A percentile compares a stretch with the other conserved stretches of the same genome.
Evolutionary conservation across 1,140 invertebrate species (phyloP).

Genomic region (Eufriesea mexicana): DNA sequence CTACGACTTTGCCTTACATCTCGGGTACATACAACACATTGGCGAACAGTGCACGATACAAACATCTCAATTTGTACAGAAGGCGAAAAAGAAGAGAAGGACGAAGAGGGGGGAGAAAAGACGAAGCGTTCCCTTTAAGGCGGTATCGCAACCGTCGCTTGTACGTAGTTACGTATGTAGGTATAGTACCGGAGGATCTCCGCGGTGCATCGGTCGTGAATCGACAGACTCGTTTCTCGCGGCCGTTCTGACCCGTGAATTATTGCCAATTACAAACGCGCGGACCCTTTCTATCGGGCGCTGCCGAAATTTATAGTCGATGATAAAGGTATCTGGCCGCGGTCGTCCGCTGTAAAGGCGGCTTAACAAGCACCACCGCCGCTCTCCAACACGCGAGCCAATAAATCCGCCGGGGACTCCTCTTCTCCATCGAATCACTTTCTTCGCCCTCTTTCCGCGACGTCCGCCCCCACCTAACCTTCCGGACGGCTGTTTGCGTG

Average conservation of each 20-base stretch:
- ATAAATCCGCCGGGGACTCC: conserved; percentile 65
- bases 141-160: conserved; percentile 1
- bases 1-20: not conserved
- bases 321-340: conserved; percentile 71
- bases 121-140: not conserved
- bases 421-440: conserved; percentile 37
- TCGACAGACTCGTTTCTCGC: conserved; percentile 23
- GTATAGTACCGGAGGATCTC: not conserved
- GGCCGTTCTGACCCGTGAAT: conserved; percentile 45
- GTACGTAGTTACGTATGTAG: not conserved
- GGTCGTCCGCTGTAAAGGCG: conserved; percentile 61
- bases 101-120: not conserved
- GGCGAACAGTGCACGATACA: not conserved
- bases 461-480: not conserved
- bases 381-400: conserved; percentile 67
- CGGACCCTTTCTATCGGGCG: conserved; percentile 43
- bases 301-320: conserved; percentile 74
- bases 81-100: not conserved
- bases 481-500: not conserved
- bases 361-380: conserved; percentile 68
- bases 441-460: not conserved
- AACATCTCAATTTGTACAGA: conserved; percentile 41
- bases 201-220: conserved; percentile 5
- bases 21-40: not conserved
- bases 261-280: conserved; percentile 68